Percentiles rank a stretch among this genome's conserved stretches.
Evolutionary conservation across 2,113 vertebrate genomes (phyloP).

Genomic region (Catharus bicknelli): DNA sequence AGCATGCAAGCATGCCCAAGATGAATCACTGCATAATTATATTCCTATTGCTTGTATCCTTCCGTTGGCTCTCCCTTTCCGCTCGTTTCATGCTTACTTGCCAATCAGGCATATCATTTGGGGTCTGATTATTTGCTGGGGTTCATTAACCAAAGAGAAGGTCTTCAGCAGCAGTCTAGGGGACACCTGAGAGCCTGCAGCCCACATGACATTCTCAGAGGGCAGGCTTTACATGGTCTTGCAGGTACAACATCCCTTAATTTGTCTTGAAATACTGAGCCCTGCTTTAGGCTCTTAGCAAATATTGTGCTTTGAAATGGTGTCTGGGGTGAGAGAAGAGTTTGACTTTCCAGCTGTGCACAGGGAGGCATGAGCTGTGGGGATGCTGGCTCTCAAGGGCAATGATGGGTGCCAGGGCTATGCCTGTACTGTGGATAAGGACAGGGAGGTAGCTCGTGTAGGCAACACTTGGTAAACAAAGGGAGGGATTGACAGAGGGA

Average conservation of each 20-base stretch:
- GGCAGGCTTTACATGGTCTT: neutral
- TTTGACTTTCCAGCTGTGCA: neutral
- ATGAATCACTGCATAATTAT: constrained; percentile 46
- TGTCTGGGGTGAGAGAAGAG: neutral
- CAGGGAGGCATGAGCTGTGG: accelerated
- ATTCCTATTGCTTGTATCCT: constrained; percentile 18
- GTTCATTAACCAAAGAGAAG: neutral
- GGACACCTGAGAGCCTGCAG: neutral
- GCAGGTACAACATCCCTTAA: neutral
- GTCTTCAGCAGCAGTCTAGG: neutral
- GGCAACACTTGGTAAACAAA: neutral
- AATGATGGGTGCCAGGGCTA: neutral
- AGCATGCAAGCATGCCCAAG: neutral
- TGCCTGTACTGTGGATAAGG: accelerated
- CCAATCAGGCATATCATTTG: neutral
- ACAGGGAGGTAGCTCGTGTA: neutral
- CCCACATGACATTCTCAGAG: neutral
- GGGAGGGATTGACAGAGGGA: neutral
- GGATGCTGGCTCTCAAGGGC: neutral
- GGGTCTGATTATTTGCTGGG: neutral
- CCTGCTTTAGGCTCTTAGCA: neutral
- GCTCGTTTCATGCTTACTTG: neutral
- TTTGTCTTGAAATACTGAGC: neutral
- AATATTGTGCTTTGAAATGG: neutral
- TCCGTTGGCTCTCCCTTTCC: neutral